phyloP scores from a whole-genome alignment of 1,140 invertebrate genomes.

The Eciton burchellii region DNA sequence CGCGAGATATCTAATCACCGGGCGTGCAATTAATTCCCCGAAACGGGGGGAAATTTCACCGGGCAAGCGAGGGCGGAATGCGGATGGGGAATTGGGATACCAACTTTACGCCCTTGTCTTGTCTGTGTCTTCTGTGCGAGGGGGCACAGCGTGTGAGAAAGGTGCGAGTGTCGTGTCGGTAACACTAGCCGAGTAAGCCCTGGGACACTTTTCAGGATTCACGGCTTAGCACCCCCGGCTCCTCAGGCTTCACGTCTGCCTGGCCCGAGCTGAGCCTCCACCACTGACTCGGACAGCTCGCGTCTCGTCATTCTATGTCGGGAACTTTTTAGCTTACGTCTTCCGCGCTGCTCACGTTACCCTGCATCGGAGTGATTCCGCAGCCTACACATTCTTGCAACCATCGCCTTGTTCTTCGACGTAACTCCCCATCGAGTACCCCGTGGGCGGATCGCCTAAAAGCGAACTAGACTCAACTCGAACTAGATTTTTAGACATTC shows the following conservation, averaged over 20 bases:
- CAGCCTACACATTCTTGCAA: neutral
- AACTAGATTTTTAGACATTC: neutral
- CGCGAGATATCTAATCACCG: too few species aligned
- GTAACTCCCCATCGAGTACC: neutral
- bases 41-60: too few species aligned
- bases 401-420: neutral
- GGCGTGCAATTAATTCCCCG: too few species aligned
- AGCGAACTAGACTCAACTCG: neutral
- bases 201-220: constrained; percentile 82
- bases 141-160: constrained; percentile 41
- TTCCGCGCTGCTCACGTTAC: constrained; percentile 32
- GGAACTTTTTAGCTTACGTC: constrained; percentile 40
- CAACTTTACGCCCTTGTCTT: constrained; percentile 73
- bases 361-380: constrained; percentile 26
- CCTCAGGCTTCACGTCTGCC: constrained; percentile 79
- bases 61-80: constrained; percentile 77
- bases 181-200: constrained; percentile 85
- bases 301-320: constrained; percentile 31
- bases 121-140: constrained; percentile 41
- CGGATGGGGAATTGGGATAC: constrained; percentile 71
- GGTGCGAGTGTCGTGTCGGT: constrained; percentile 70
- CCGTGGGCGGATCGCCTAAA: neutral
- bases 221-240: constrained; percentile 80
- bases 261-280: constrained; percentile 62
- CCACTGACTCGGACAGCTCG: constrained; percentile 45